These are phyloP conservation scores for Gobio occitaniae DNA, from an alignment of 2,797 vertebrate species.

Conservation along the genomic window DNA sequence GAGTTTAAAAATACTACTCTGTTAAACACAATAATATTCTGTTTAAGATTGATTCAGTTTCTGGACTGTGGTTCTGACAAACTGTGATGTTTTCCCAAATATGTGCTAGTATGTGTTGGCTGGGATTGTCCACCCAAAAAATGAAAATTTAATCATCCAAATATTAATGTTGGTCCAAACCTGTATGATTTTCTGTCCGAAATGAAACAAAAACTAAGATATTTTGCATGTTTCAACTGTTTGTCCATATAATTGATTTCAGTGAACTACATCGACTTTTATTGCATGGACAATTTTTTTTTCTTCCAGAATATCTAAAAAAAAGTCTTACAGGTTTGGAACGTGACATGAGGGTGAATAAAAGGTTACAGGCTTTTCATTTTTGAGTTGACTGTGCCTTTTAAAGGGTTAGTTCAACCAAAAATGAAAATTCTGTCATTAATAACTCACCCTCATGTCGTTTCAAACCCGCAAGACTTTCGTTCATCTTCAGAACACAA, in stretches of 20 bases:
- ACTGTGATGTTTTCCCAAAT: background rate
- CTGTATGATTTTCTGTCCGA: background rate
- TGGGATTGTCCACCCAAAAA: background rate
- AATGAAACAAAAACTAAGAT: background rate
- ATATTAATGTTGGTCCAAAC: background rate
- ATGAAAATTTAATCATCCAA: background rate
- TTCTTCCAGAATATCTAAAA: background rate
- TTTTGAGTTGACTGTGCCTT: constrained; percentile 2
- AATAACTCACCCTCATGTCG: too few species aligned
- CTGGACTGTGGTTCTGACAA: background rate
- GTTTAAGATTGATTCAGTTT: background rate
- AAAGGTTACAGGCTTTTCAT: background rate
- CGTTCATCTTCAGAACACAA: too few species aligned
- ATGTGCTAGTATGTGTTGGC: background rate
- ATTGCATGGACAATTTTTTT: background rate
- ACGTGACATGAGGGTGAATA: background rate
- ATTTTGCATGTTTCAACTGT: background rate
- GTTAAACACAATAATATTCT: background rate
- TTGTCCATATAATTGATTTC: background rate
- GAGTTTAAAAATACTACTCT: background rate
- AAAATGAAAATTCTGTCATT: too few species aligned
- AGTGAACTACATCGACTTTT: background rate
- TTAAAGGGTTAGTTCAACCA: background rate
- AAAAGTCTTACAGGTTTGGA: constrained; percentile 25
- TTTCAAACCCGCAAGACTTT: too few species aligned